A percentile compares a stretch with the other conserved stretches of the same genome.
Evolutionary conservation across 2,888 invertebrate species (phyloP).

Genomic region (Noctua janthe): DNA sequence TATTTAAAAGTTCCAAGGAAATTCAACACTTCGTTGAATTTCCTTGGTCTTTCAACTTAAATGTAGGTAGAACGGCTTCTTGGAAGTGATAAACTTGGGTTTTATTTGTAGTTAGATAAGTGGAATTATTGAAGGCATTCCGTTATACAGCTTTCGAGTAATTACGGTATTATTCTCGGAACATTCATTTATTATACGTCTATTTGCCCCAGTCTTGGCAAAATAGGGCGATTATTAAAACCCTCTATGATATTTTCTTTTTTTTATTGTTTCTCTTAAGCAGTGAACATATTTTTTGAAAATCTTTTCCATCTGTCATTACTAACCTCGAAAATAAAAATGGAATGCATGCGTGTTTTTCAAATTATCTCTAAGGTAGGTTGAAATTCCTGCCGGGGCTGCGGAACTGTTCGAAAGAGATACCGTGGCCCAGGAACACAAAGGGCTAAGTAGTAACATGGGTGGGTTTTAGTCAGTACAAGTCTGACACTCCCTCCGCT

Average conservation of each 20-base stretch:
- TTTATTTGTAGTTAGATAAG: slow-evolving; percentile 25
- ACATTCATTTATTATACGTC: slow-evolving; percentile 2
- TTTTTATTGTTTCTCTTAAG: background rate
- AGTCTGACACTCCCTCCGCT: too few relatives aligned
- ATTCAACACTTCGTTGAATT: too few relatives aligned
- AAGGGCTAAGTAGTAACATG: too few relatives aligned
- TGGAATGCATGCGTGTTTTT: background rate
- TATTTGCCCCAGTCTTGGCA: background rate
- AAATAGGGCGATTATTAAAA: background rate
- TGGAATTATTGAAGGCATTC: slow-evolving; percentile 30
- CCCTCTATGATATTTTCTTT: background rate
- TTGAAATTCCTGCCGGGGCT: too few relatives aligned
- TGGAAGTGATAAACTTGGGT: slow-evolving; percentile 18
- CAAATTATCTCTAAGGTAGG: background rate
- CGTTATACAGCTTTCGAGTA: background rate
- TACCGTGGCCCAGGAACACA: too few relatives aligned
- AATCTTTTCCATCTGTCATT: background rate
- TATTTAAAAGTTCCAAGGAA: background rate
- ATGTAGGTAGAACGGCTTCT: slow-evolving; percentile 10
- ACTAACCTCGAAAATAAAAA: background rate
- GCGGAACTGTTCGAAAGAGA: too few relatives aligned
- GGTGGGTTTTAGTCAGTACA: too few relatives aligned
- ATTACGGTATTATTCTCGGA: slow-evolving; percentile 9
- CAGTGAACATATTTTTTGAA: too few relatives aligned
- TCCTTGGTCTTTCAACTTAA: too few relatives aligned